phyloP scores from a whole-genome alignment of 2,797 vertebrate species.

The Leptoclinus maculatus region DNA sequence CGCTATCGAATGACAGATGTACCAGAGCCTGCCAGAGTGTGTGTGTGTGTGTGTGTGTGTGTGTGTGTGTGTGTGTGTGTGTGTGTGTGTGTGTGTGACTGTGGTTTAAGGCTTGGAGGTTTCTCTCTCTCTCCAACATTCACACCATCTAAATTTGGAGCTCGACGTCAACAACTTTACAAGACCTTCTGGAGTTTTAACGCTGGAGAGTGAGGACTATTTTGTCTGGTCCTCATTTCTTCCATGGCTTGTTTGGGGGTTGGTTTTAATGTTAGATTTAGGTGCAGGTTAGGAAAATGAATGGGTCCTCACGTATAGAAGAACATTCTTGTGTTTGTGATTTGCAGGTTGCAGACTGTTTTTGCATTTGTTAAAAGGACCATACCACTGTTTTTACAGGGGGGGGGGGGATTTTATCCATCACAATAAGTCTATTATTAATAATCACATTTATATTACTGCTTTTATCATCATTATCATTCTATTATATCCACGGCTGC shows the following conservation, averaged over 20 bases:
- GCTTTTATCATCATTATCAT: too few relatives aligned
- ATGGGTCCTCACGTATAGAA: neutral
- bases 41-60: slow-evolving; percentile 7
- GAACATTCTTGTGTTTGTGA: neutral
- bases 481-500: too few relatives aligned
- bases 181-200: neutral
- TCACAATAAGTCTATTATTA: too few relatives aligned
- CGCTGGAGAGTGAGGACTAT: neutral
- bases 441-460: too few relatives aligned
- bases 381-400: too few relatives aligned
- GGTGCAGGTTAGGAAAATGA: neutral
- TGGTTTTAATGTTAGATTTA: neutral
- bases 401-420: too few relatives aligned
- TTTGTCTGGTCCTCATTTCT: neutral
- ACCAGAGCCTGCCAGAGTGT: slow-evolving; percentile 7
- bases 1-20: slow-evolving; percentile 90
- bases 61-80: neutral
- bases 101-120: neutral
- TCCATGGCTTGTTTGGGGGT: neutral
- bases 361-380: too few relatives aligned
- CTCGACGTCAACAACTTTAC: neutral
- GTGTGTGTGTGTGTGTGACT: slow-evolving; percentile 16
- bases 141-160: slow-evolving; percentile 30
- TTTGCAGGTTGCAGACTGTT: neutral
- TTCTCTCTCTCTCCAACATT: slow-evolving; percentile 48